Percentiles rank a stretch among this genome's conserved stretches.
These are phyloP conservation scores for Gadus chalcogrammus DNA, from an alignment of 2,113 vertebrate genomes.

Conservation along the genomic window DNA sequence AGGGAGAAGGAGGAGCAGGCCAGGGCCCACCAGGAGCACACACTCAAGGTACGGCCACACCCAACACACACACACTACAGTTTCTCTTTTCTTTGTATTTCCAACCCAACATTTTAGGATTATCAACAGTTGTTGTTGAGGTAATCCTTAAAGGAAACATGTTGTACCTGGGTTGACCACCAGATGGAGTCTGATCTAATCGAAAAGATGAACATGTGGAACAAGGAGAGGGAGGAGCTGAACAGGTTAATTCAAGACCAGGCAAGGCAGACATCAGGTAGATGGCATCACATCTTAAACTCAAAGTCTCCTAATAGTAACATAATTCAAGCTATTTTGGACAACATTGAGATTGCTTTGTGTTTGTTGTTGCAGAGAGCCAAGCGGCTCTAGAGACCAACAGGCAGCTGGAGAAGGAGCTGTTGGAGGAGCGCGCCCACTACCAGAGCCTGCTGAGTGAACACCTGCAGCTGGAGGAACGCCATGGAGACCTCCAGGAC, in stretches of 20 bases:
- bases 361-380: slow-evolving; percentile 70
- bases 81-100: background rate
- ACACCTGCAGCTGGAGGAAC: slow-evolving; percentile 87
- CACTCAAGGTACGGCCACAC: slow-evolving; percentile 72
- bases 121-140: too few relatives aligned
- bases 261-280: slow-evolving; percentile 83
- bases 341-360: too few relatives aligned
- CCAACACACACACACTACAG: background rate
- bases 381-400: slow-evolving; percentile 76
- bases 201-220: slow-evolving; percentile 83
- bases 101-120: too few relatives aligned
- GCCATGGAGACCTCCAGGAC: slow-evolving; percentile 84
- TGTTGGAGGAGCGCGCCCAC: slow-evolving; percentile 84
- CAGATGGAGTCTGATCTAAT: slow-evolving; percentile 87
- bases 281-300: background rate
- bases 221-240: slow-evolving; percentile 83
- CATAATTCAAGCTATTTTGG: too few relatives aligned
- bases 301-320: background rate
- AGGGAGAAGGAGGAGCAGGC: slow-evolving; percentile 79
- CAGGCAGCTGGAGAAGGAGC: slow-evolving; percentile 81
- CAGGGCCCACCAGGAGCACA: slow-evolving; percentile 77
- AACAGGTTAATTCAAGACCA: slow-evolving; percentile 81
- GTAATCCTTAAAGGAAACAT: background rate
- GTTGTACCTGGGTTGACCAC: background rate
- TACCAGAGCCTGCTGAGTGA: slow-evolving; percentile 94